A percentile compares a stretch with the other conserved stretches of the same genome.
These are phyloP conservation scores for Thereva unica DNA, from an alignment of 2,888 invertebrate species.

Conservation along the genomic window DNA sequence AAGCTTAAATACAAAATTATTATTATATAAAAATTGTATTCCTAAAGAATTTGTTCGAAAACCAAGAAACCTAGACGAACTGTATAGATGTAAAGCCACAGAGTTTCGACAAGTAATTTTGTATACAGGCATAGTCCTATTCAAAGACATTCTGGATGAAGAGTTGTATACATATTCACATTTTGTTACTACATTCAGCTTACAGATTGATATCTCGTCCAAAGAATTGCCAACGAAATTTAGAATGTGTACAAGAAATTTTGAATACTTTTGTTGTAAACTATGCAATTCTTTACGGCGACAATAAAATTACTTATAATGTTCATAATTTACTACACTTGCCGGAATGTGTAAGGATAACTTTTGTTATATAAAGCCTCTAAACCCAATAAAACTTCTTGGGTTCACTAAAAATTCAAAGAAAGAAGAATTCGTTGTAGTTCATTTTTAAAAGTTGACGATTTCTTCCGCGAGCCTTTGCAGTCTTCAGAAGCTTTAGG, in stretches of 20 bases:
- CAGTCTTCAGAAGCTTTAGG: not conserved
- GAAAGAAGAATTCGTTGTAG: not conserved
- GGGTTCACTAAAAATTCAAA: not conserved
- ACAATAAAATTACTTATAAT: slow-evolving; percentile 1
- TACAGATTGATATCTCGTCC: slow-evolving; percentile 11
- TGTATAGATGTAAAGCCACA: not conserved
- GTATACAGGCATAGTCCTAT: not conserved
- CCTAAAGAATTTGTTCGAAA: slow-evolving; percentile 35
- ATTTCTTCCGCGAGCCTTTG: not conserved
- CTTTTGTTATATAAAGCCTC: not conserved
- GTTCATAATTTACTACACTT: slow-evolving; percentile 6
- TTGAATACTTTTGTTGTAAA: not conserved
- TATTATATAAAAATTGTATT: slow-evolving; percentile 1
- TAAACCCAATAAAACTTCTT: slow-evolving; percentile 8
- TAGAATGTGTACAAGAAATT: not conserved
- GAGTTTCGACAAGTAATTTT: slow-evolving; percentile 6
- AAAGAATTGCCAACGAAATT: not conserved
- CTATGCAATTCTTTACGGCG: not conserved
- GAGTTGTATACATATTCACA: not conserved
- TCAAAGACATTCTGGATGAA: not conserved
- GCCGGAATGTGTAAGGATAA: slow-evolving; percentile 3
- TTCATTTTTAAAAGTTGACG: not conserved
- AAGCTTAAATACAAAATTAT: not conserved
- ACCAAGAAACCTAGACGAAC: not conserved
- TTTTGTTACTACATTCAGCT: not conserved